Evolutionary conservation across 2,888 invertebrate genomes (phyloP).

Genomic region (Merodon equestris): DNA sequence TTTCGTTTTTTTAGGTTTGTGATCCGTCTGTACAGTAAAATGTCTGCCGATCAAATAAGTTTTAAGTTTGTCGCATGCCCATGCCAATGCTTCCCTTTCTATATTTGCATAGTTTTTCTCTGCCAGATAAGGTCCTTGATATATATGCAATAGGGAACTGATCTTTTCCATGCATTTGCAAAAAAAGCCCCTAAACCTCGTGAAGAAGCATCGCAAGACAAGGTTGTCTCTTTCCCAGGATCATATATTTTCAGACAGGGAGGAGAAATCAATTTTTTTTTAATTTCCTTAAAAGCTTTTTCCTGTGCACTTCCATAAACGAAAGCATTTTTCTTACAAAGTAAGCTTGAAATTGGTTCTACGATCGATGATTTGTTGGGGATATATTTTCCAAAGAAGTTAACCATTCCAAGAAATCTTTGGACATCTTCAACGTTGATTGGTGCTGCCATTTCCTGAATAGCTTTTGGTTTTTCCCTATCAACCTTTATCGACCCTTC

Average conservation of each 20-base stretch:
- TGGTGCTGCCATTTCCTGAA: background rate
- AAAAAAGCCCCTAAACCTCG: conserved; percentile 1
- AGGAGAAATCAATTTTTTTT: conserved; percentile 14
- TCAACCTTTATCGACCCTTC: background rate
- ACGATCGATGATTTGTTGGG: conserved; percentile 11
- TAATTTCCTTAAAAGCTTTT: conserved; percentile 14
- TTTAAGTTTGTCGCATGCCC: conserved; percentile 18
- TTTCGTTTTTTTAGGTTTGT: conserved; percentile 18
- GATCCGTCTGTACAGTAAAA: conserved; percentile 22
- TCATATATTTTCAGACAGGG: conserved; percentile 11
- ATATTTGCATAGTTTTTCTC: conserved; percentile 24
- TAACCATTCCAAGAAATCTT: conserved; percentile 6
- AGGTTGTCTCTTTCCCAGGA: conserved; percentile 3
- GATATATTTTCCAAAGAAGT: conserved; percentile 1
- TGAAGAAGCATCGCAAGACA: conserved; percentile 11
- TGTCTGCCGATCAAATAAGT: conserved; percentile 18
- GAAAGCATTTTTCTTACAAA: conserved; percentile 22
- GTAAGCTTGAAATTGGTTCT: conserved; percentile 17
- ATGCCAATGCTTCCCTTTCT: conserved; percentile 25
- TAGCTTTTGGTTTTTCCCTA: background rate
- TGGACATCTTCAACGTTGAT: conserved; percentile 8
- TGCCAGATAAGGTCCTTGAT: conserved; percentile 7
- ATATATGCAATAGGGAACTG: conserved; percentile 10
- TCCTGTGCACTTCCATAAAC: conserved; percentile 12
- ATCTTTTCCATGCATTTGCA: conserved; percentile 10